phyloP scores from a whole-genome alignment of 1,140 invertebrate species.

The Pseudomyrmex pallidus region DNA sequence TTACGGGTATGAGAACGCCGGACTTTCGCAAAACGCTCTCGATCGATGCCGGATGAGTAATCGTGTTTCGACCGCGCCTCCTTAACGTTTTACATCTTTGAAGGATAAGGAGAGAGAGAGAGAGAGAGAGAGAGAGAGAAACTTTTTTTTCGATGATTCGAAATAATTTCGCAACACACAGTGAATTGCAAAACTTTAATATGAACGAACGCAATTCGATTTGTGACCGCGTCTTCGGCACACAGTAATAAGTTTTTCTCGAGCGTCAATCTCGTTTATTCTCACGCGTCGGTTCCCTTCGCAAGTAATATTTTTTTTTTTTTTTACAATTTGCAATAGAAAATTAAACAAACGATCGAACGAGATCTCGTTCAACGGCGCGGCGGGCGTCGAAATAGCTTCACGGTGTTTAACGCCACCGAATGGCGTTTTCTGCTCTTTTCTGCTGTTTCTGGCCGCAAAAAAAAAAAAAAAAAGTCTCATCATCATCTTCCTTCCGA shows the following conservation, averaged over 20 bases:
- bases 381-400: not conserved
- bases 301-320: no score
- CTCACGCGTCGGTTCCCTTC: no score
- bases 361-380: no score
- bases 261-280: no score
- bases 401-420: not conserved
- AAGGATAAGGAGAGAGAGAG: not conserved
- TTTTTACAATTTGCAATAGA: no score
- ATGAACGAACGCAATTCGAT: constrained; percentile 1
- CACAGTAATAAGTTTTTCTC: no score
- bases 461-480: constrained; percentile 25
- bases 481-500: not conserved
- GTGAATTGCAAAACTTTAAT: constrained; percentile 27
- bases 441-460: not conserved
- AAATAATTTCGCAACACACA: constrained; percentile 28
- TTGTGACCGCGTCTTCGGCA: not conserved
- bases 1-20: constrained; percentile 11
- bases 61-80: constrained; percentile 24
- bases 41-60: constrained; percentile 31
- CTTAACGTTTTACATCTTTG: not conserved
- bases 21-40: constrained; percentile 30
- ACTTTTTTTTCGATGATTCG: constrained; percentile 5
- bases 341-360: no score
- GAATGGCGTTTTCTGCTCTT: not conserved
- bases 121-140: no score